Base-by-base conservation (phyloP, 2,113 vertebrate species). In the Anguilla japonica region DNA sequence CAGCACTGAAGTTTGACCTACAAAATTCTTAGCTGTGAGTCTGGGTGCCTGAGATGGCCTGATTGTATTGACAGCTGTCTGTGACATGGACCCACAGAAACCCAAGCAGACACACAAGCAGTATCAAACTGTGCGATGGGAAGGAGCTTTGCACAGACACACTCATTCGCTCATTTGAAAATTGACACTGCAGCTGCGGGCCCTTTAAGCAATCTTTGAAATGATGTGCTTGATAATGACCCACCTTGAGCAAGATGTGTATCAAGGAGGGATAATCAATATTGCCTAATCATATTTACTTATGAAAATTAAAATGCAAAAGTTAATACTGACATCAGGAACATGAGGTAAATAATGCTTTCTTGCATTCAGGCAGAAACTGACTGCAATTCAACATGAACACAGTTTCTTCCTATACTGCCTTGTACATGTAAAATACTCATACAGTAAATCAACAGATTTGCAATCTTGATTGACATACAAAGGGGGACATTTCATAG, bases 211-310 rank as follows among this genome's bases (percentile, higher is more conserved):
- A 56, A 81, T 67, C 50, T 84, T 84, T 41, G 60, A 81, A 41
- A n/a, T 82, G 83, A 50, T 29, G n/a, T 18, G 22, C 83, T 84
- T 83, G 81, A 87, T 87, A 88, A 86, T 67, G 26, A 71, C 67
- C 63, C 29, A 82, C 84, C 86, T 82, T 83, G 57, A 88, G 85
- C 84, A 34, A 46, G 85, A 87, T 87, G 84, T 43, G 53, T 82
- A 46, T 79, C 43, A 79, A 50, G 43, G 16, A 82, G 22, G 43
- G 41, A n/a, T 46, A 82, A 18, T 46, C 46, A 5, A 41, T 46
- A 82, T 53, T 22, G n/a, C 13, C 13, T 53, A 43, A 82, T 82
- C 41, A 50, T 82, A 50, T 82, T 82, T 46, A 82, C 43, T 53
- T 11, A 26, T 53, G 41, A 53, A 82, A 82, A 82, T 82, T 29